Evolutionary conservation across 2,113 vertebrate species (phyloP).

Genomic region (Trematomus loennbergii): DNA sequence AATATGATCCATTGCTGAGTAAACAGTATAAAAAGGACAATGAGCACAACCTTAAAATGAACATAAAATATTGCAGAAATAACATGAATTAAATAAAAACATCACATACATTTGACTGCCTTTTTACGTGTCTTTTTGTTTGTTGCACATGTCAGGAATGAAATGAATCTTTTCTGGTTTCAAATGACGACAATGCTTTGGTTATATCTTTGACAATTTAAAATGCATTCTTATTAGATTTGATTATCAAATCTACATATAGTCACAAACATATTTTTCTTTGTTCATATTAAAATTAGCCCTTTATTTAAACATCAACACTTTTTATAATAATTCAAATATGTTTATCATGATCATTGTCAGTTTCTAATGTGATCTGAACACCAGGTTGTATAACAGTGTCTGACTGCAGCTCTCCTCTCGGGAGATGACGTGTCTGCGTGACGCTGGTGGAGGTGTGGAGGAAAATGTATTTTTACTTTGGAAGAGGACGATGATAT

Average conservation of each 20-base stretch:
- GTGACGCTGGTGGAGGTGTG: slow-evolving; percentile 54
- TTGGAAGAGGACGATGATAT: slow-evolving; percentile 17
- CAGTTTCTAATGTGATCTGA: neutral
- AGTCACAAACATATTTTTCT: neutral
- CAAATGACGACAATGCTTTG: neutral
- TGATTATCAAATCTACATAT: no score
- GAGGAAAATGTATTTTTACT: slow-evolving; percentile 50
- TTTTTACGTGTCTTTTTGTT: neutral
- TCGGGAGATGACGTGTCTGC: slow-evolving; percentile 33
- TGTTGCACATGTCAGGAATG: neutral
- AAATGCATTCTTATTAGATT: no score
- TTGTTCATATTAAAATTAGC: neutral
- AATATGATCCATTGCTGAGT: no score
- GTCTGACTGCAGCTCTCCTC: neutral
- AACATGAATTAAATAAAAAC: neutral
- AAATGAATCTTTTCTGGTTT: neutral
- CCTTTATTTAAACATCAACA: neutral
- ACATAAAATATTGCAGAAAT: neutral
- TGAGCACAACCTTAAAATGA: no score
- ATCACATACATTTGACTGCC: neutral
- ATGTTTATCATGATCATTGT: neutral
- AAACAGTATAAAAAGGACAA: no score
- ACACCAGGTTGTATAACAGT: no score
- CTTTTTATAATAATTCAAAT: neutral
- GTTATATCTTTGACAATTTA: no score